Evolutionary conservation across 1,140 invertebrate genomes (phyloP).

Genomic region (Habropoda laboriosa): DNA sequence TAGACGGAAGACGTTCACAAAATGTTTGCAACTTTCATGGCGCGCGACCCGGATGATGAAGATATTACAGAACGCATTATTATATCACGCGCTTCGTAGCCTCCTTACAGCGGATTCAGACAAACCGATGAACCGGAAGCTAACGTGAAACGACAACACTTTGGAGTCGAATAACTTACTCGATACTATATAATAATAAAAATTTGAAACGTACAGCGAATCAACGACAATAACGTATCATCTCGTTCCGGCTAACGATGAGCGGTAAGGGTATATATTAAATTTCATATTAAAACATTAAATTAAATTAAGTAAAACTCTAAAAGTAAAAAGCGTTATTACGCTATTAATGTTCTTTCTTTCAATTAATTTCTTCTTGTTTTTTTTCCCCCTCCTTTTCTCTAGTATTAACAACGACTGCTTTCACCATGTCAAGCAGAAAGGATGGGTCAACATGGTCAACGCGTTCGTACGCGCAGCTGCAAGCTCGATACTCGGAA

Average conservation of each 20-base stretch:
- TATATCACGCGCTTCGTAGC: not conserved
- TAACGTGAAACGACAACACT: not conserved
- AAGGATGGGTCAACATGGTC: not conserved
- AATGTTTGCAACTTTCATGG: constrained; percentile 70
- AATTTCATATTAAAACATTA: constrained; percentile 58
- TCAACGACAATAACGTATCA: constrained; percentile 29
- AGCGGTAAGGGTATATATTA: constrained; percentile 40
- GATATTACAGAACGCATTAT: not conserved
- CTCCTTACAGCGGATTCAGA: constrained; percentile 16
- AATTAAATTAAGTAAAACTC: constrained; percentile 57
- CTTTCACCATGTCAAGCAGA: not conserved
- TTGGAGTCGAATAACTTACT: constrained; percentile 19
- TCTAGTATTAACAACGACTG: not conserved
- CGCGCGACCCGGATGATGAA: not conserved
- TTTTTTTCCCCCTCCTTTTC: not conserved
- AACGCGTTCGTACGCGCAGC: not conserved
- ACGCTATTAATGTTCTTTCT: not conserved
- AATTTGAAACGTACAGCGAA: not conserved
- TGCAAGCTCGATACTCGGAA: not conserved
- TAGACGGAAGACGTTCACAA: constrained; percentile 74
- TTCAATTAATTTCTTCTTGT: not conserved
- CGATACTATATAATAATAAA: not conserved
- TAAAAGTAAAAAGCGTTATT: constrained; percentile 28
- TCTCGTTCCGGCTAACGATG: constrained; percentile 5
- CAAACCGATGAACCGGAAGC: constrained; percentile 3